Evolutionary conservation across 2,113 vertebrate species (phyloP).

Genomic region (Poeciliopsis retropinna): DNA sequence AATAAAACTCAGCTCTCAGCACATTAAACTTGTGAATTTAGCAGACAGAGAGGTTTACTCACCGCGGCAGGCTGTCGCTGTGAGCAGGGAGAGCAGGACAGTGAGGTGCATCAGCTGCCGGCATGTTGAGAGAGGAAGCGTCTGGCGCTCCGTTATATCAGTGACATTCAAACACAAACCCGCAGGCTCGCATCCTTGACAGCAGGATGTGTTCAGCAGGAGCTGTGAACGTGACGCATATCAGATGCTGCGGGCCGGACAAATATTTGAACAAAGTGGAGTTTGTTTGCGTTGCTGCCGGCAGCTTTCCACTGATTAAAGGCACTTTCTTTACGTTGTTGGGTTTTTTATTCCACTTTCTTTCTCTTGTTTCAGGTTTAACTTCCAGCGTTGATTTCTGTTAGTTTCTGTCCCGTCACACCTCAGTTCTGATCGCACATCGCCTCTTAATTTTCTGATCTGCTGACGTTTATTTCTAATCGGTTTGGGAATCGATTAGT

Average conservation of each 20-base stretch:
- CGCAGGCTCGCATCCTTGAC: conserved; percentile 66
- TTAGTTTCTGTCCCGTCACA: background rate
- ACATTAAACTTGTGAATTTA: background rate
- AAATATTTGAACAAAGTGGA: conserved; percentile 57
- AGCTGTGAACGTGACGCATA: conserved; percentile 13
- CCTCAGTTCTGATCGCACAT: background rate
- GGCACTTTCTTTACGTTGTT: background rate
- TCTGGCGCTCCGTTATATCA: conserved; percentile 25
- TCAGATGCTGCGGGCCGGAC: conserved; percentile 21
- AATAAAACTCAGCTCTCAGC: background rate
- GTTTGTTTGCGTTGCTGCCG: conserved; percentile 26
- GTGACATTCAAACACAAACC: conserved; percentile 8
- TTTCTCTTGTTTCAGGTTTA: background rate
- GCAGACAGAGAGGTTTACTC: conserved; percentile 35
- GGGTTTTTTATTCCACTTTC: background rate
- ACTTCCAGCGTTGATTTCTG: background rate
- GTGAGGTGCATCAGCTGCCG: conserved; percentile 38
- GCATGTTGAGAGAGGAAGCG: conserved; percentile 54
- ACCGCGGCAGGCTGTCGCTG: conserved; percentile 34
- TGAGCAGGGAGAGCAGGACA: conserved; percentile 42
- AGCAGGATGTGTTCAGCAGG: conserved; percentile 71
- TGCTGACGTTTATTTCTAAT: too few species aligned
- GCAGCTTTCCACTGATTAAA: background rate
- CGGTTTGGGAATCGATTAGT: background rate
- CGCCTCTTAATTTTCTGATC: background rate